These are phyloP conservation scores for Entomobrya proxima DNA, from an alignment of 2,888 invertebrate genomes.

Conservation along the genomic window DNA sequence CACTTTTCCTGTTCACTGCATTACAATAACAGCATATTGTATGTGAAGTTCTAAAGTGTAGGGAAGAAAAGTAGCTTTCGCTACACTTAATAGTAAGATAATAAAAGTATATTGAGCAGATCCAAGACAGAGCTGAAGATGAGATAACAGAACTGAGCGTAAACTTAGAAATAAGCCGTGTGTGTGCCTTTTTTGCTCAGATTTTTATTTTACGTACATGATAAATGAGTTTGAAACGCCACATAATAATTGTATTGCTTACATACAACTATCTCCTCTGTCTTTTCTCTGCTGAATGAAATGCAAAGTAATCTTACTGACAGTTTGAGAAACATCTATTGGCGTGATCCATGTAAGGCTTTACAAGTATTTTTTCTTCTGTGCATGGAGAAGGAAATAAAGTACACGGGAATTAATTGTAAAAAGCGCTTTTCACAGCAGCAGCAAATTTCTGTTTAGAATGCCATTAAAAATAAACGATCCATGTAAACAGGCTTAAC, in stretches of 20 bases:
- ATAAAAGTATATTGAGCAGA: neutral
- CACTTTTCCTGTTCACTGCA: constrained; percentile 9
- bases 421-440: neutral
- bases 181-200: too few species aligned
- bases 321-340: neutral
- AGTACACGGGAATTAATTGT: constrained; percentile 31
- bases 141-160: too few species aligned
- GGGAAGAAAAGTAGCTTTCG: neutral
- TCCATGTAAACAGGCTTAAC: constrained; percentile 15
- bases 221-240: neutral
- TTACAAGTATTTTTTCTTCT: neutral
- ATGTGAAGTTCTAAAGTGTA: neutral
- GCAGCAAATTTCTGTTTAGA: constrained; percentile 31
- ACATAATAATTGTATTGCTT: neutral
- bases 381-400: constrained; percentile 12
- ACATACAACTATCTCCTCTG: too few species aligned
- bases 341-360: neutral
- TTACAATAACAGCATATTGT: neutral
- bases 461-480: constrained; percentile 37
- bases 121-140: too few species aligned
- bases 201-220: constrained; percentile 17
- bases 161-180: too few species aligned
- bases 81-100: constrained; percentile 10
- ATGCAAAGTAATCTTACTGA: neutral
- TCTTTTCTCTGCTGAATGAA: neutral